Base-by-base conservation (phyloP, 2,797 vertebrate species). In the Myripristis murdjan region DNA sequence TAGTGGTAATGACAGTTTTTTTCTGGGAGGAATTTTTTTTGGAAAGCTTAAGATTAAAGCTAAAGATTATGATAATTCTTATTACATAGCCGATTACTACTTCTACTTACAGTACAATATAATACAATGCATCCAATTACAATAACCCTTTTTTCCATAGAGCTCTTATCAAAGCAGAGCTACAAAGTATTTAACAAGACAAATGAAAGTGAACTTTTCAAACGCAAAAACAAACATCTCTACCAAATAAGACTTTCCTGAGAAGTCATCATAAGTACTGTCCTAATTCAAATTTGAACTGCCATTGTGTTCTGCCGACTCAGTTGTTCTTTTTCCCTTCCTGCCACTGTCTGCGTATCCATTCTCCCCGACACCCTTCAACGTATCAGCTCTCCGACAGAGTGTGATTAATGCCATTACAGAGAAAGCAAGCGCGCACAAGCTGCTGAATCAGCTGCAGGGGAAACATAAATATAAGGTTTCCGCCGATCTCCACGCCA, bases 361-460 rank as follows among this genome's bases (percentile, higher is more conserved):
- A 33, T 47, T 63, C 57, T 14, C 65, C 64, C 39, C 41, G 8
- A 68, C 49, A 68, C 65, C 39, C 33, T 22, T 31, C 23, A 71
- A 64, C 47, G 55, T 55, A 67, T 70, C 48, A 26, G 52, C 60
- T 56, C 35, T 64, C 22, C 11, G 11, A 49, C 20, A 62, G 1
- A 73, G 49, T 28, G 44, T 60, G 46, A 63, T 82, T 70, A 59
- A 86, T 3, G 48, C 64, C 28, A 3, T 49, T 18, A 28, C 18
- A 14, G 2, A 65, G 33, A 49, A 35, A 31, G 8, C 7, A 46
- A 48, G 37, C 49, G n/a, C 10, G 60, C 23, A 20, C 14, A 22
- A 16, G 33, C 49, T 64, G 72, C 65, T 67, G 62, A 63, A 20
- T 77, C 63, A 56, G 70, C 72, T 22, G 35, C 16, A 49, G 51